Evolutionary conservation across 2,888 invertebrate genomes (phyloP), one percentile per base, ranked within the genome.

Genomic region (Lycocerus yunnanus): DNA sequence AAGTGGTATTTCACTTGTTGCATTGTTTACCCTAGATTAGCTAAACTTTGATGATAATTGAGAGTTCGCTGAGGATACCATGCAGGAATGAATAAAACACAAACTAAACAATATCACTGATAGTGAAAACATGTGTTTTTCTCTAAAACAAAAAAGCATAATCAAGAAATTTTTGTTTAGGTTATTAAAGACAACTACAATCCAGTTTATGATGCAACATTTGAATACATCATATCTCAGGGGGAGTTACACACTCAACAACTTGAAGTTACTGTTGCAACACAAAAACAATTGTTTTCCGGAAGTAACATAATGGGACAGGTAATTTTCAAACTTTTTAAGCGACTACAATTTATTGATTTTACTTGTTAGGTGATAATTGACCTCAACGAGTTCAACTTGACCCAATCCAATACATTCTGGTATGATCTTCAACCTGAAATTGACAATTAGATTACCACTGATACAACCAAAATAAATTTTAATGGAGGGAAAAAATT

Each of bases 151-250:
- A 68, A 72, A 66, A 60, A 21, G 27, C 60, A 18, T 66, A 16
- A 77, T 72, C n/a, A n/a, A n/a, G n/a, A n/a, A n/a, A n/a, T n/a
- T 68, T 69, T 79, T 63, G 9, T 83, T 6, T 78, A 92, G 92
- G 91, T 92, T 13, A 88, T 94, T 76, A 97, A 96, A 85, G 96
- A 97, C 86, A 96, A 93, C 84, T 96, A 96, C 84, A 95, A 95
- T 89, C 97, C 97, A 0, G 90, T 94, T 20, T 98, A 93, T 85
- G 97, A 98, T 86, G 95, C 97, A 84, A 93, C 93, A 80, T 97
- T 97, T 84, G 97, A 97, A 85, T 97, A 96, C 89, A 89, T 93
- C 65, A 92, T 97, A 79, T 94, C 95, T 1, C 91, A 93, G 80
- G 93, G 93, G 1, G 97, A 97, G 85, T 87, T 97, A 70, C 90